Base-by-base conservation (phyloP, 2,888 invertebrate species). In the Dioctria rufipes region DNA sequence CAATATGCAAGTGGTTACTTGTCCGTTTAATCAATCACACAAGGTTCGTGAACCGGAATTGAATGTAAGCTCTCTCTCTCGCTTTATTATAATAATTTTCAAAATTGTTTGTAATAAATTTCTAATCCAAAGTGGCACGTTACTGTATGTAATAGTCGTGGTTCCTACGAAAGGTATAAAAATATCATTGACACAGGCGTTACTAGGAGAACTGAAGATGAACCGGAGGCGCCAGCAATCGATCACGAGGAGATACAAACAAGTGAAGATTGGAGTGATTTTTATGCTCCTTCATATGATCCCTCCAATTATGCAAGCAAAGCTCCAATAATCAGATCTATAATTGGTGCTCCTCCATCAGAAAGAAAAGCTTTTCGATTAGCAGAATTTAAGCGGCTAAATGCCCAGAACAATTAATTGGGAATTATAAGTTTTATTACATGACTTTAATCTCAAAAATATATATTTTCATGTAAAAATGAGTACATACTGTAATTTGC, bases 21-120 rank as follows among this genome's bases (percentile, higher is more conserved):
- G 92, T 78, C 91, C 91, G 0, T 91, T 91, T 58, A 91, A 92
- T 61, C 83, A 88, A 0, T 90, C 89, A 0, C 92, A 92, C 69
- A 81, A 89, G 0, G 83, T 92, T 0, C 88, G 89, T 2, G 89
- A 90, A 42, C 87, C 89, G 0, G 91, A 91, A 63, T 37, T 91
- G 0, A 37, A 43, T 9, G 79, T 79, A 79, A 60, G 67, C 40
- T n/a, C n/a, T n/a, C n/a, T n/a, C 25, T 25, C 25, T 25, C 25
- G 25, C 25, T 25, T 25, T 25, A 25, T 25, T 25, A 25, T 25
- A 25, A 25, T 25, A 25, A 25, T 25, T 25, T 25, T 25, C 25
- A 0, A 25, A n/a, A 25, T 25, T 25, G 0, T 25, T 25, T 25
- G 25, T 25, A 25, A 25, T 25, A 25, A 25, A 25, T 25, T 25